A percentile compares a stretch with the other conserved stretches of the same genome.
Conservation (phyloP, 2,113 vertebrate species). For the Macaca fascicularis region T2T-MFA8v1.1 NC_088381.1:33845001-33845500, state of each 20-base stretch:
- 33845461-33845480: too few species aligned
- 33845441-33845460: neutral
- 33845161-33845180: neutral
- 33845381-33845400: neutral
- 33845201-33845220: neutral
- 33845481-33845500: neutral
- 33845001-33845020: neutral
- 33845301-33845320: neutral
- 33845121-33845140: neutral
- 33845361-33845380: neutral
- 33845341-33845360: neutral
- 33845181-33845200: neutral
- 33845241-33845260: neutral
- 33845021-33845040: neutral
- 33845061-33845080: neutral
- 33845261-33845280: neutral
- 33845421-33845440: neutral
- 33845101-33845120: neutral
- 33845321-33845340: neutral
- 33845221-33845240: neutral
- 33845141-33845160: neutral
- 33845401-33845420: neutral
- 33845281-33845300: neutral
- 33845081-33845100: neutral
- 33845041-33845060: neutral